Conservation (phyloP, 2,797 vertebrate species). For the Rhadinocentrus ornatus region DNA sequence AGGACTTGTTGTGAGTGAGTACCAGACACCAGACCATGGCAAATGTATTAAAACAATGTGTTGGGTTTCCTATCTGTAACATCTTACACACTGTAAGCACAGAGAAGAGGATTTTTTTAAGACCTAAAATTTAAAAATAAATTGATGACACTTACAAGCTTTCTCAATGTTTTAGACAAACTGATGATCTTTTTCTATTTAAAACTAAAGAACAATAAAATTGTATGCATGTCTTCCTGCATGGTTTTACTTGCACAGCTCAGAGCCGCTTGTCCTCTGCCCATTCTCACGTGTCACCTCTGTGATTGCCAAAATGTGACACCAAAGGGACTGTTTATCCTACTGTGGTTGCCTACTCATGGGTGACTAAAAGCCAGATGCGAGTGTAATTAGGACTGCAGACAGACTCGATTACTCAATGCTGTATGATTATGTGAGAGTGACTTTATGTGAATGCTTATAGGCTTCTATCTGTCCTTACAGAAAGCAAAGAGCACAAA, state of each 20-base stretch:
- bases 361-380: constrained; percentile 68
- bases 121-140: constrained; percentile 23
- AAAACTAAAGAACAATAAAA: background rate
- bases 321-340: constrained; percentile 55
- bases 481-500: constrained; percentile 9
- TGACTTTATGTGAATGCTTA: background rate
- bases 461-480: constrained; percentile 4
- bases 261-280: constrained; percentile 9
- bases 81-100: background rate
- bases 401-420: constrained; percentile 62
- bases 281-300: constrained; percentile 20
- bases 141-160: constrained; percentile 3
- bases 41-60: constrained; percentile 12
- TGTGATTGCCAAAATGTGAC: constrained; percentile 47
- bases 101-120: constrained; percentile 6
- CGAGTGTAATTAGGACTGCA: constrained; percentile 57
- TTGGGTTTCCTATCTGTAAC: constrained; percentile 20
- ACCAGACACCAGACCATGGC: background rate
- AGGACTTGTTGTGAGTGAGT: too few relatives aligned
- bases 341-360: constrained; percentile 59
- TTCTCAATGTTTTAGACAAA: too few relatives aligned
- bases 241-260: background rate
- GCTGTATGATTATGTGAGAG: constrained; percentile 32
- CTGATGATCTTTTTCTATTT: constrained; percentile 6
- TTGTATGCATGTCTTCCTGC: background rate